These are phyloP conservation scores for Myrmecobius fasciatus DNA, from an alignment of 2,113 vertebrate genomes.

Conservation along the genomic window DNA sequence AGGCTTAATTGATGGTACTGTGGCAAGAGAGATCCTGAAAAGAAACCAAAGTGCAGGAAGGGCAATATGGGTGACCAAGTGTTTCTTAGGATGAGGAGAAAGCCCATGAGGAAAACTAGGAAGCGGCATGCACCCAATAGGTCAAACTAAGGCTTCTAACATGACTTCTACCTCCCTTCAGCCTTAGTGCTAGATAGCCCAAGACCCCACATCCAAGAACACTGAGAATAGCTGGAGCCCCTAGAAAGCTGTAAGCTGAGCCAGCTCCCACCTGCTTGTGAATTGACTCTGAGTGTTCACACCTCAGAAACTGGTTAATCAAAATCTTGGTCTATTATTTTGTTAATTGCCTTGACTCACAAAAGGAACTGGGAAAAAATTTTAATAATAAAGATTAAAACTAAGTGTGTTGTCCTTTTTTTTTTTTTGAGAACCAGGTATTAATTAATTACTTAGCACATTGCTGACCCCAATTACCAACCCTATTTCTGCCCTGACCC, in stretches of 20 bases:
- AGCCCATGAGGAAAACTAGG: not conserved
- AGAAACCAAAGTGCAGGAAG: not conserved
- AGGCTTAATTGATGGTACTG: not conserved
- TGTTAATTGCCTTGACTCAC: not conserved
- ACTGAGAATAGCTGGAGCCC: not conserved
- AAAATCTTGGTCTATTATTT: not conserved
- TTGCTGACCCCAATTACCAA: not conserved
- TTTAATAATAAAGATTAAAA: not conserved
- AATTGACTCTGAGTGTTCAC: not conserved
- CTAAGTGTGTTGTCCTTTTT: not conserved
- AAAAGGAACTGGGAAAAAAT: not conserved
- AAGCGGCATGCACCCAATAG: not conserved
- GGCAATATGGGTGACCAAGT: not conserved
- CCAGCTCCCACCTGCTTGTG: not conserved
- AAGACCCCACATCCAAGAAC: not conserved
- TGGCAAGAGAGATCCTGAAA: not conserved
- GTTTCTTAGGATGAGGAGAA: not conserved
- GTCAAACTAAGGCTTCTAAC: not conserved
- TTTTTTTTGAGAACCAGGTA: not conserved
- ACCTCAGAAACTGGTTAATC: not conserved
- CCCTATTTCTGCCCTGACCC: not conserved
- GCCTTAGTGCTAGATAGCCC: not conserved
- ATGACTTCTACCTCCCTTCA: not conserved
- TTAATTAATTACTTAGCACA: not conserved
- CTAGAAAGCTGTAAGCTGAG: not conserved